Conservation (phyloP, 2,797 vertebrate genomes). For the Pygocentrus nattereri region DNA sequence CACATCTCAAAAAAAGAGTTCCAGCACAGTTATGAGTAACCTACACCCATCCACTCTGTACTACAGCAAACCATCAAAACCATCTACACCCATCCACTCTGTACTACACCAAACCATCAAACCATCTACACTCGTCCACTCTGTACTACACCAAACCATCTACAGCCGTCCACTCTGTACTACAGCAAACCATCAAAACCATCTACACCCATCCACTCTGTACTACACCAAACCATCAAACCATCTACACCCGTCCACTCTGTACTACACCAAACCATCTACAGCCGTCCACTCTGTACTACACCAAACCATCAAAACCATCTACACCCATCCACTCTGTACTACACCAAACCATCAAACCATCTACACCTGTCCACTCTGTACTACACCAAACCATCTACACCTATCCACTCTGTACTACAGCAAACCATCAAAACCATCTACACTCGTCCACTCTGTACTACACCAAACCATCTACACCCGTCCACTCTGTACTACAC, state of each 20-base stretch:
- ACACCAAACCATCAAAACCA: not conserved
- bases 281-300: not conserved
- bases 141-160: not conserved
- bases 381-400: not conserved
- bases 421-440: too few relatives aligned
- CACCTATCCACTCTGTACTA: too few relatives aligned
- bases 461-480: not conserved
- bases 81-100: not conserved
- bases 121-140: not conserved
- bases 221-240: too few relatives aligned
- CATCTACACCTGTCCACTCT: not conserved
- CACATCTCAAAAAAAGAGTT: too few relatives aligned
- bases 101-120: too few relatives aligned
- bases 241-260: not conserved
- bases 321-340: too few relatives aligned
- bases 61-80: not conserved
- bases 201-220: not conserved
- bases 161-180: not conserved
- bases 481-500: not conserved
- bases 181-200: not conserved
- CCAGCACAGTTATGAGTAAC: too few relatives aligned
- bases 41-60: too few relatives aligned
- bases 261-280: not conserved
- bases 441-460: not conserved
- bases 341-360: not conserved